phyloP scores from a whole-genome alignment of 2,888 invertebrate genomes.

The Perizoma flavofasciatum region DNA sequence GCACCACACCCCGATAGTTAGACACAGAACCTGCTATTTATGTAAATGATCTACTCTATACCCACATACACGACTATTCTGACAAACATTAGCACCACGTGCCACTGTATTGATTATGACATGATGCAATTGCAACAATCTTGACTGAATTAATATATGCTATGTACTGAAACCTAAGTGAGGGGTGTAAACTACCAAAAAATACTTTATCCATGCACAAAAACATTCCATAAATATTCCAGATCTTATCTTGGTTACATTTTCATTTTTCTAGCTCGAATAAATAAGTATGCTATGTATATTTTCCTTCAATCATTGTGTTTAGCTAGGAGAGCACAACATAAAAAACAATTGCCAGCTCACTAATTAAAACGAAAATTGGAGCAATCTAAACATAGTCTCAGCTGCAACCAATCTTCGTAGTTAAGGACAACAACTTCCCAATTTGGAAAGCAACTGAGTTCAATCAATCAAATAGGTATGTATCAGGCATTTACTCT shows the following conservation, averaged over 20 bases:
- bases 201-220: too few relatives aligned
- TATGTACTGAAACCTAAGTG: slow-evolving; percentile 7
- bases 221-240: too few relatives aligned
- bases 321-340: too few relatives aligned
- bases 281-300: too few relatives aligned
- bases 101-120: slow-evolving; percentile 47
- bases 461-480: slow-evolving; percentile 39
- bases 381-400: slow-evolving; percentile 16
- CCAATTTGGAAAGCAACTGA: slow-evolving; percentile 24
- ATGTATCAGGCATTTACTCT: slow-evolving; percentile 39
- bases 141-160: slow-evolving; percentile 14
- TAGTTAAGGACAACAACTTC: slow-evolving; percentile 27
- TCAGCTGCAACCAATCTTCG: slow-evolving; percentile 19
- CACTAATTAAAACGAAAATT: neutral
- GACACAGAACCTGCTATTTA: slow-evolving; percentile 5
- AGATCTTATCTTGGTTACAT: too few relatives aligned
- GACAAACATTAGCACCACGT: slow-evolving; percentile 65
- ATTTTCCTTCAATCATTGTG: too few relatives aligned
- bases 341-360: too few relatives aligned
- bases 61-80: slow-evolving; percentile 40
- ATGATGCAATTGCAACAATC: slow-evolving; percentile 46
- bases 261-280: too few relatives aligned
- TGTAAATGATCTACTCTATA: slow-evolving; percentile 9
- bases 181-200: slow-evolving; percentile 4
- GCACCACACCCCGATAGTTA: too few relatives aligned